Conservation (phyloP, 1,140 invertebrate species). For the Papilio aristodemus region DNA sequence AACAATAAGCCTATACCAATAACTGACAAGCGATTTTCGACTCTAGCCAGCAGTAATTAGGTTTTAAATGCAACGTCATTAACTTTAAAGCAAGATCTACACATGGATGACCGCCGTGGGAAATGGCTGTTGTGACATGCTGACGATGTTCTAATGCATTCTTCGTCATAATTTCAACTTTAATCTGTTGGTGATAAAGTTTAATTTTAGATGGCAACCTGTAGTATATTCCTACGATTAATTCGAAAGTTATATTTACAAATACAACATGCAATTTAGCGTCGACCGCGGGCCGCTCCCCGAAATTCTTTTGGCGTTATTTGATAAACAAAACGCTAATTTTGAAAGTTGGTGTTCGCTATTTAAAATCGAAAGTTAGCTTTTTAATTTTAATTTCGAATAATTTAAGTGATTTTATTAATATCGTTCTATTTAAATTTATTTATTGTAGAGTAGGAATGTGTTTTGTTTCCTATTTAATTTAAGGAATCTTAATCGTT, state of each 20-base stretch:
- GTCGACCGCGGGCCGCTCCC: conserved; percentile 48
- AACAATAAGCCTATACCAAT: conserved; percentile 44
- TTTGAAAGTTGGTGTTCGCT: conserved; percentile 34
- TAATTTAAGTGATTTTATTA: conserved; percentile 1
- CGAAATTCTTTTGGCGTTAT: conserved; percentile 51
- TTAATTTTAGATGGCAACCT: conserved; percentile 34
- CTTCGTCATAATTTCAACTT: conserved; percentile 42
- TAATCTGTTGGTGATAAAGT: conserved; percentile 35
- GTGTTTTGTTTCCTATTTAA: not conserved
- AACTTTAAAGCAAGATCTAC: conserved; percentile 49
- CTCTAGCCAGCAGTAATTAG: conserved; percentile 29
- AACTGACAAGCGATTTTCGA: conserved; percentile 39
- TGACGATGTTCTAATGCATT: conserved; percentile 41
- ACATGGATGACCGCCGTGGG: conserved; percentile 70
- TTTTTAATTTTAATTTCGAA: conserved; percentile 14
- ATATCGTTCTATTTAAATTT: not conserved
- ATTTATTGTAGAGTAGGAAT: not conserved
- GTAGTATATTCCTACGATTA: conserved; percentile 51
- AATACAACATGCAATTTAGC: conserved; percentile 61
- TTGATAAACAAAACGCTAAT: conserved; percentile 44
- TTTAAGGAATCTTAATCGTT: too few species aligned
- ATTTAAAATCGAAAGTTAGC: conserved; percentile 19
- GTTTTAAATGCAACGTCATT: conserved; percentile 26
- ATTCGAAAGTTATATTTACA: conserved; percentile 65
- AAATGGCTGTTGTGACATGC: conserved; percentile 61